A percentile compares a stretch with the other conserved stretches of the same genome.
Evolutionary conservation across 2,113 vertebrate species (phyloP).

Genomic region (Cyprinodon tularosa): DNA sequence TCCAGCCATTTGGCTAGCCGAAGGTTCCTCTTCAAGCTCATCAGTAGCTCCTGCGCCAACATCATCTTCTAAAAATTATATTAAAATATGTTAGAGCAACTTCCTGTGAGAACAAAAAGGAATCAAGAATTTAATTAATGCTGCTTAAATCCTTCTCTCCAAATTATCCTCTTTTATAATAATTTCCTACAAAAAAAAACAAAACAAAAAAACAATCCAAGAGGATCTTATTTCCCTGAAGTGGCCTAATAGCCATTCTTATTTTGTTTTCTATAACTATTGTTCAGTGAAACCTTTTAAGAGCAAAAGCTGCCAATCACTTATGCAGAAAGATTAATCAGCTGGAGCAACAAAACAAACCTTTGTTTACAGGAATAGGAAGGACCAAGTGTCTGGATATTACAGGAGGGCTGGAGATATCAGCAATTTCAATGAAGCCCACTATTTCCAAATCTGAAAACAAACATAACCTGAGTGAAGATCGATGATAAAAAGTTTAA

Average conservation of each 20-base stretch:
- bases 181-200: background rate
- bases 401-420: constrained; percentile 97
- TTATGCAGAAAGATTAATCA: background rate
- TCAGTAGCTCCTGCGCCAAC: constrained; percentile 92
- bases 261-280: constrained; percentile 8
- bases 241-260: too few relatives aligned
- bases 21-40: constrained; percentile 93
- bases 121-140: background rate
- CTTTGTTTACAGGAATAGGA: constrained; percentile 96
- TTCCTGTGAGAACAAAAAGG: background rate
- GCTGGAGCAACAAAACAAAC: constrained; percentile 72
- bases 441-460: constrained; percentile 93
- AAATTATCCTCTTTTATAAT: background rate
- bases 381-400: constrained; percentile 95
- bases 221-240: background rate
- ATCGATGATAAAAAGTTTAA: background rate
- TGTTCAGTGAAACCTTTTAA: background rate
- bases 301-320: background rate
- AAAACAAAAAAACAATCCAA: too few relatives aligned
- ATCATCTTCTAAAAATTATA: constrained; percentile 87
- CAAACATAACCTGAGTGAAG: background rate
- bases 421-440: constrained; percentile 97
- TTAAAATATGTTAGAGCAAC: background rate
- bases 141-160: background rate
- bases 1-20: constrained; percentile 95